These are phyloP conservation scores for Chrysina gloriosa DNA, from an alignment of 2,888 invertebrate genomes.

Conservation along the genomic window DNA sequence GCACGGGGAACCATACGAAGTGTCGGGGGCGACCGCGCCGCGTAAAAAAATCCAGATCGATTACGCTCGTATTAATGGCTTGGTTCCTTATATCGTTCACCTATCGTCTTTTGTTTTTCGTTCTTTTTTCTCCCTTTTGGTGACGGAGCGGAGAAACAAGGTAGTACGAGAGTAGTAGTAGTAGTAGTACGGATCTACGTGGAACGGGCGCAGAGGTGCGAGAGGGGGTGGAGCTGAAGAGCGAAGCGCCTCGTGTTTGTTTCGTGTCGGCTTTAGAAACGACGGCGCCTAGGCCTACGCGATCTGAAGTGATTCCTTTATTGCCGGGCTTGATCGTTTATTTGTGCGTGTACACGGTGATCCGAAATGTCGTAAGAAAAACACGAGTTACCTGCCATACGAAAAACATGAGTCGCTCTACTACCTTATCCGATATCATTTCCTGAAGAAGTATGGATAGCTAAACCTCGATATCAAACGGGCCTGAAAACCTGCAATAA, in stretches of 20 bases:
- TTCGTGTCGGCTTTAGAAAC: conserved; percentile 15
- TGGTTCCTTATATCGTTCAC: neutral
- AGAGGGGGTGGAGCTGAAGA: neutral
- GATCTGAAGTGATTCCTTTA: neutral
- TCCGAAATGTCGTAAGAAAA: no score
- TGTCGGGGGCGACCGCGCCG: neutral
- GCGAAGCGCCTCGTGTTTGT: neutral
- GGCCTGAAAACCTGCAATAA: no score
- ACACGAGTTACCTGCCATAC: no score
- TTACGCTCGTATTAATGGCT: neutral
- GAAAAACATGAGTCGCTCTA: no score
- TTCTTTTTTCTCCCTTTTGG: neutral
- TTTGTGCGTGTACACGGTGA: neutral
- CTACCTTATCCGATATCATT: no score
- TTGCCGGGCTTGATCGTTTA: neutral
- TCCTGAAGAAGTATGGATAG: no score
- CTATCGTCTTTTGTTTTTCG: neutral
- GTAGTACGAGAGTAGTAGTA: neutral
- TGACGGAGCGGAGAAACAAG: neutral
- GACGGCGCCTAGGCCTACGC: conserved; percentile 24
- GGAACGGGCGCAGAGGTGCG: no score
- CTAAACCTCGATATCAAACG: no score
- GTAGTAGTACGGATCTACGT: no score
- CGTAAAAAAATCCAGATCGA: neutral
- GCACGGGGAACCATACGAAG: no score